Conservation (phyloP, 2,888 invertebrate genomes). For the Tetramorium bicarinatum region DNA sequence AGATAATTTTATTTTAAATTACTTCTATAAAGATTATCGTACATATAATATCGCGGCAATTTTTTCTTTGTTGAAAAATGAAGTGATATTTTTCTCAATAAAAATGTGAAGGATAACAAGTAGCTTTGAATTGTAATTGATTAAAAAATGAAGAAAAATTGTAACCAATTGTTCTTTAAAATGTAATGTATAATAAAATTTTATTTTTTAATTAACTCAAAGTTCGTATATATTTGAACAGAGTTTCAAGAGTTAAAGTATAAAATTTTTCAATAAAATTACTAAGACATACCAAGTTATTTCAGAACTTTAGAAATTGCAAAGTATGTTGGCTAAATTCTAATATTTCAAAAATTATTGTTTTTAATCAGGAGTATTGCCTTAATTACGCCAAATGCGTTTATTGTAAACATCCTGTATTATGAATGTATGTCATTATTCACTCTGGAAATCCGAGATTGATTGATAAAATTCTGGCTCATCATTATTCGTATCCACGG, state of each 20-base stretch:
- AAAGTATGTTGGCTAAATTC: neutral
- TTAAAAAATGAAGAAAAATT: neutral
- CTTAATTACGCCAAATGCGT: neutral
- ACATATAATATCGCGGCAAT: neutral
- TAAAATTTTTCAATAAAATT: neutral
- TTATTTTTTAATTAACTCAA: neutral
- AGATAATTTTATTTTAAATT: neutral
- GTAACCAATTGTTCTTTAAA: neutral
- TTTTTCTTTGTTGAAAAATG: conserved; percentile 2
- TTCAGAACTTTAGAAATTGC: neutral
- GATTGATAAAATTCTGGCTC: neutral
- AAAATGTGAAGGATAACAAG: neutral
- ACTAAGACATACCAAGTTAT: neutral
- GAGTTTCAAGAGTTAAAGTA: neutral
- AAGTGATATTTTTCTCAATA: neutral
- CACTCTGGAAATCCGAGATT: neutral
- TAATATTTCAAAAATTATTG: neutral
- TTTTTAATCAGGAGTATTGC: neutral
- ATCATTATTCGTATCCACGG: neutral
- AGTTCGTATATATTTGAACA: neutral
- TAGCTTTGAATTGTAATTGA: neutral
- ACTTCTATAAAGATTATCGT: neutral
- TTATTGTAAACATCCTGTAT: neutral
- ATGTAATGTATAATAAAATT: neutral
- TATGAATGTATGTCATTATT: conserved; percentile 3